Evolutionary conservation across 2,888 invertebrate genomes (phyloP).

Genomic region (Pheosia gnoma): DNA sequence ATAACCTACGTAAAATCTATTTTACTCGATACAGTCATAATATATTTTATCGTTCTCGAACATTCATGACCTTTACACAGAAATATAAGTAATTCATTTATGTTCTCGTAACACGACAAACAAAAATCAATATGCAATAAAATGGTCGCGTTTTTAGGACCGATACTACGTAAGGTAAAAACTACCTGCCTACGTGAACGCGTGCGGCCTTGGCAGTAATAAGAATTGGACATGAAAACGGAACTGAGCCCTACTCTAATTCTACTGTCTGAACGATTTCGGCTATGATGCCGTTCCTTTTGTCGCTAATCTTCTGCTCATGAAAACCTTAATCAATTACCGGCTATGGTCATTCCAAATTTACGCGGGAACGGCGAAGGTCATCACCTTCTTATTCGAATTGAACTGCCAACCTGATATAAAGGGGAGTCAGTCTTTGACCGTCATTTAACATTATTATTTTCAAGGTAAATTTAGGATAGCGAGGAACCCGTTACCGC

Average conservation of each 20-base stretch:
- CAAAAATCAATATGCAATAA: slow-evolving; percentile 11
- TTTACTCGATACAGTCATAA: not conserved
- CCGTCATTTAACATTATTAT: too few species aligned
- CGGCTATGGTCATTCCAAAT: too few species aligned
- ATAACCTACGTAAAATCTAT: not conserved
- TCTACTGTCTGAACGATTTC: not conserved
- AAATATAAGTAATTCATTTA: slow-evolving; percentile 1
- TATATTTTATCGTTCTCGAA: not conserved
- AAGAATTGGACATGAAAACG: slow-evolving; percentile 26
- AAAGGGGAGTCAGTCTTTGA: too few species aligned
- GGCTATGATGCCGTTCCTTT: too few species aligned
- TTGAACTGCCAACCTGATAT: too few species aligned
- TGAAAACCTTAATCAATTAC: too few species aligned
- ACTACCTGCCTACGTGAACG: slow-evolving; percentile 30
- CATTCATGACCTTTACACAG: slow-evolving; percentile 2
- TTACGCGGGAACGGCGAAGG: too few species aligned
- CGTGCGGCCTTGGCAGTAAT: slow-evolving; percentile 31
- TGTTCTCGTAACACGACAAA: slow-evolving; percentile 4
- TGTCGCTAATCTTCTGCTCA: too few species aligned
- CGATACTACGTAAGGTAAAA: slow-evolving; percentile 23
- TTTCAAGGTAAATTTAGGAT: too few species aligned
- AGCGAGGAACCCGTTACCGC: too few species aligned
- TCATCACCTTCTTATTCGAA: too few species aligned
- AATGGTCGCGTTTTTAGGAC: slow-evolving; percentile 17
- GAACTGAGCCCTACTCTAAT: not conserved